These are phyloP conservation scores for Sternarchorhynchus goeldii DNA, from an alignment of 2,797 vertebrate genomes.

Conservation along the genomic window DNA sequence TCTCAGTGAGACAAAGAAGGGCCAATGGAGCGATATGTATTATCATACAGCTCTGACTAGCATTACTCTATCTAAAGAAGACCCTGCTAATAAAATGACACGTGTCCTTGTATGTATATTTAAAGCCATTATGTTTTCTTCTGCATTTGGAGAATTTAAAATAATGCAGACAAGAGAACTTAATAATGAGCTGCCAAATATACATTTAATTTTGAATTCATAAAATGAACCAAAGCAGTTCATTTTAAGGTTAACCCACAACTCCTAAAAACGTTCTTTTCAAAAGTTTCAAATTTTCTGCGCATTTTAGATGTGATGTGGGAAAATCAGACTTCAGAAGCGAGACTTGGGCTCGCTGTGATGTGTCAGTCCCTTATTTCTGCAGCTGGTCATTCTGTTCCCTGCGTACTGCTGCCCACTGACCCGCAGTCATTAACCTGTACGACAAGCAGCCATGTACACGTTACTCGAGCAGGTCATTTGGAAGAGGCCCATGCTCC, in stretches of 20 bases:
- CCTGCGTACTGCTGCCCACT: constrained; percentile 23
- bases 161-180: too few relatives aligned
- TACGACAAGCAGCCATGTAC: constrained; percentile 31
- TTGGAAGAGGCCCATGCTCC: constrained; percentile 44
- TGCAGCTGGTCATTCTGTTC: constrained; percentile 5
- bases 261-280: background rate
- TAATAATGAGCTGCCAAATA: too few relatives aligned
- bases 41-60: too few relatives aligned
- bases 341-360: background rate
- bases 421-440: constrained; percentile 42
- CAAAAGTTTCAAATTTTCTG: background rate
- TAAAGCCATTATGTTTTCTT: too few relatives aligned
- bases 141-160: too few relatives aligned
- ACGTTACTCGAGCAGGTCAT: constrained; percentile 32
- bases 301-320: background rate
- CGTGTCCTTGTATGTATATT: too few relatives aligned
- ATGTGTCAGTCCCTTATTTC: constrained; percentile 15
- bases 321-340: background rate
- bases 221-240: background rate
- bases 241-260: background rate
- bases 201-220: too few relatives aligned
- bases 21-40: too few relatives aligned
- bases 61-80: too few relatives aligned
- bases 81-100: too few relatives aligned
- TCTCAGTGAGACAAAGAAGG: too few relatives aligned